Conservation (phyloP, 2,888 invertebrate species). For the Drosophila meridiana region DNA sequence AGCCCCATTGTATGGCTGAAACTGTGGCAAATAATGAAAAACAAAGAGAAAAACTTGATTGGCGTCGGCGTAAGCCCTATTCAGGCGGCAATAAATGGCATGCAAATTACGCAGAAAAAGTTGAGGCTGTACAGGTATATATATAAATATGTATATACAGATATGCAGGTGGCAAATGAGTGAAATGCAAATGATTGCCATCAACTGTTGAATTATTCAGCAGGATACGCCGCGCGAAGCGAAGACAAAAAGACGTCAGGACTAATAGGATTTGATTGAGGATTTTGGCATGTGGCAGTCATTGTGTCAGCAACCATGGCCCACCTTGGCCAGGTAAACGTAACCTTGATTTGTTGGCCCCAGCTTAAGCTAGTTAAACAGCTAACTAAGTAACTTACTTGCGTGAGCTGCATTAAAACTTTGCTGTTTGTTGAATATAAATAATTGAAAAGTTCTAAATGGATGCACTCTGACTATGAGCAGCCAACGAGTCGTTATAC, state of each 20-base stretch:
- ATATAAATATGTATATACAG: constrained; percentile 4
- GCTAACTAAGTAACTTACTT: constrained; percentile 18
- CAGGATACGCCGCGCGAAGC: constrained; percentile 50
- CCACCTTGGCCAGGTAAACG: constrained; percentile 2
- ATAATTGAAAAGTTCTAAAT: constrained; percentile 10
- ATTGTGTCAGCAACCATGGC: constrained; percentile 25
- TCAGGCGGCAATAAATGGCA: constrained; percentile 61
- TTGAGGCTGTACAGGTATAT: constrained; percentile 15
- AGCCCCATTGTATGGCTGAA: constrained; percentile 11
- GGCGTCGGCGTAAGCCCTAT: constrained; percentile 33
- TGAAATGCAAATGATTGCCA: constrained; percentile 52
- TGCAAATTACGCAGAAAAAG: constrained; percentile 55
- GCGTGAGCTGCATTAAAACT: background rate
- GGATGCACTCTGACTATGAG: constrained; percentile 1
- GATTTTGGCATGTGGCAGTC: constrained; percentile 65
- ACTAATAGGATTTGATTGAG: constrained; percentile 73
- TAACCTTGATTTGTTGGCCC: constrained; percentile 59
- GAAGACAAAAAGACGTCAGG: constrained; percentile 58
- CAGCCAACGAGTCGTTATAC: background rate
- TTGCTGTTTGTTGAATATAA: constrained; percentile 9
- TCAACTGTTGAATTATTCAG: constrained; percentile 74
- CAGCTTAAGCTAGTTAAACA: constrained; percentile 30
- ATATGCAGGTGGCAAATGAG: constrained; percentile 55
- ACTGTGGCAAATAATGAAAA: constrained; percentile 28
- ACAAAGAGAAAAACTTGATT: constrained; percentile 41